A percentile compares a stretch with the other conserved stretches of the same genome.
These are phyloP conservation scores for Drosophila baimaii DNA, from an alignment of 1,140 invertebrate genomes.

Conservation along the genomic window DNA sequence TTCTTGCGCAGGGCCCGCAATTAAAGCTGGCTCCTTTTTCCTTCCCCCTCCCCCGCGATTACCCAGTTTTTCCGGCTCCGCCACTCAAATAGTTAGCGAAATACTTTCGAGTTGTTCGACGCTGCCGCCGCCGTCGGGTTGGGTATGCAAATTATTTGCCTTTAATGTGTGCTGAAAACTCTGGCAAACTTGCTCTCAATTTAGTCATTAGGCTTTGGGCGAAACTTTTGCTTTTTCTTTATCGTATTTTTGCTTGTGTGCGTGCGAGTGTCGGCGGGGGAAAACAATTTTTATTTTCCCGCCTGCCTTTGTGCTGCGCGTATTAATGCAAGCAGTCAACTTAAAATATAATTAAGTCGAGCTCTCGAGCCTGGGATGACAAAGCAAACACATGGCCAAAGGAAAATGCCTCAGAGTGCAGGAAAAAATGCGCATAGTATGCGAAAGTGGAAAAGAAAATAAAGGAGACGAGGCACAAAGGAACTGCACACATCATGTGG, in stretches of 20 bases:
- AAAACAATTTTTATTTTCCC: slow-evolving; percentile 46
- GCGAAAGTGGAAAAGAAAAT: slow-evolving; percentile 30
- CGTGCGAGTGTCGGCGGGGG: slow-evolving; percentile 7
- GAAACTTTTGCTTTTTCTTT: slow-evolving; percentile 48
- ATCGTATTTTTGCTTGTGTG: neutral
- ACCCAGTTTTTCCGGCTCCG: slow-evolving; percentile 31
- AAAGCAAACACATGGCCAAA: slow-evolving; percentile 62
- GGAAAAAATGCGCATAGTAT: slow-evolving; percentile 50
- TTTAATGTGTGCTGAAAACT: slow-evolving; percentile 66
- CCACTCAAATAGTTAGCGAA: slow-evolving; percentile 37
- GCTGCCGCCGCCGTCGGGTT: slow-evolving; percentile 36
- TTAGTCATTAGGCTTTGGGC: slow-evolving; percentile 63
- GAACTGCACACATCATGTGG: slow-evolving; percentile 37
- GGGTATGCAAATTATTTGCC: slow-evolving; percentile 79
- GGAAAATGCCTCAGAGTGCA: slow-evolving; percentile 51
- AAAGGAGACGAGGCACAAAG: slow-evolving; percentile 33
- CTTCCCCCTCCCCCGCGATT: too few species aligned
- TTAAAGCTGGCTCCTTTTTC: slow-evolving; percentile 53
- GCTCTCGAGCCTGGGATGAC: slow-evolving; percentile 51
- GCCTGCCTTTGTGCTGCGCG: slow-evolving; percentile 23
- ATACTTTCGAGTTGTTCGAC: slow-evolving; percentile 46
- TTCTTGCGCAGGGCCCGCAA: slow-evolving; percentile 38
- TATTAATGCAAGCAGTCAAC: slow-evolving; percentile 54
- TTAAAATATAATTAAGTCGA: slow-evolving; percentile 68
- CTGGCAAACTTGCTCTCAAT: slow-evolving; percentile 57